Base-by-base conservation (phyloP, 92 coral and sea anemone species). In the Palythoa heliodiscus region DNA sequence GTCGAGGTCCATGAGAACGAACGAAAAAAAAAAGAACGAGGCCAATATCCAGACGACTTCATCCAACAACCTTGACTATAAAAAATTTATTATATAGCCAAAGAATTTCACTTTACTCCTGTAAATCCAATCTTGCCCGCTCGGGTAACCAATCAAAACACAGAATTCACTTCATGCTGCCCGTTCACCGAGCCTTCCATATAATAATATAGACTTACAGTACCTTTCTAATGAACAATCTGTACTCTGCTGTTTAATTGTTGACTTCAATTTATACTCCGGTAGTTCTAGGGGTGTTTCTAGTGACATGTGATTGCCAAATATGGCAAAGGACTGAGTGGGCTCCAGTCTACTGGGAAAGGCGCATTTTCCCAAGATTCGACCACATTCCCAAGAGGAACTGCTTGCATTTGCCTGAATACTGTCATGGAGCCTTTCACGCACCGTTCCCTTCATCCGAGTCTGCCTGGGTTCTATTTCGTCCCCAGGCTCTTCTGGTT, bases 281-380 rank as follows among this genome's bases (percentile, higher is more conserved):
- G 74, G 85, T 54, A 72, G 68, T 14, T 86, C 92, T 43, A 88
- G 90, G 8, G 91, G 91, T 23, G 86, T 92, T 58, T 96, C 87
- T 81, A 96, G 73, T 2, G 94, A 93, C 78, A 76, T 84, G 11
- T 86, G 89, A 70, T 93, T 93, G 15, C 99, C 99, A 89, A 94
- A 91, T 82, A 96, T 71, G 75, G 99, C 83, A 82, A 96, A 91
- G 39, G 93, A 90, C 19, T 86, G 83, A 2, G 93, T 84, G 5
- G 98, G 91, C 57, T 94, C 98, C 83, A 92, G 76, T 71, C 93
- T 88, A 57, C 87, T 89, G 7, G 98, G 94, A 76, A 94, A 89
- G 11, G 93, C 89, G 69, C 89, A 76, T 67, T 87, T 95, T 39
- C 92, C 93, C 9, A 81, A 89, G 7, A 91, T 71, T 40, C 86